phyloP scores from a whole-genome alignment of 2,113 vertebrate species.

The Leptocoma aspasia region DNA sequence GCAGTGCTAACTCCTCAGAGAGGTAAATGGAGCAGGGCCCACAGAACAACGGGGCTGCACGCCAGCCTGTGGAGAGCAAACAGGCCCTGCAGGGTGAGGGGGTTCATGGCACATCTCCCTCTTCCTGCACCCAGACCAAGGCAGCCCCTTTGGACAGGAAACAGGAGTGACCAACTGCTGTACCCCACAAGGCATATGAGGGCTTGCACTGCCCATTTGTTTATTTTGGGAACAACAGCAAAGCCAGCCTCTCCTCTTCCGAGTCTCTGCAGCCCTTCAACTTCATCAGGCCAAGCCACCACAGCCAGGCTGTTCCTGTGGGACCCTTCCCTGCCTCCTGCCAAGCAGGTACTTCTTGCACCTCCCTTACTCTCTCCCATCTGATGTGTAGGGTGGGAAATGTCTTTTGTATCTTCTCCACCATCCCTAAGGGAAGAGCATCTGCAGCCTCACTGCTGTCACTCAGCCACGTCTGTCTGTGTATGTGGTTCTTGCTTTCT shows the following conservation, averaged over 20 bases:
- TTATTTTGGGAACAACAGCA: not conserved
- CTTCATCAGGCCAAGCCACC: not conserved
- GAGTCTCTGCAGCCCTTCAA: not conserved
- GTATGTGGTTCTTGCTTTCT: not conserved
- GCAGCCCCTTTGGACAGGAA: not conserved
- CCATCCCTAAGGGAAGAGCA: not conserved
- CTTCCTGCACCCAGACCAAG: not conserved
- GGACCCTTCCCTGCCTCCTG: not conserved
- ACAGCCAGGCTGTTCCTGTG: fast-evolving
- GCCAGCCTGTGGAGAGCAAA: not conserved
- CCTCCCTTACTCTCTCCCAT: not conserved
- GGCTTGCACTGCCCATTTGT: not conserved
- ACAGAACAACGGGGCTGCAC: not conserved
- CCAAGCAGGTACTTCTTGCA: not conserved
- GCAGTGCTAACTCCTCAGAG: not conserved
- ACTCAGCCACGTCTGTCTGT: fast-evolving
- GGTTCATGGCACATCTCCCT: not conserved
- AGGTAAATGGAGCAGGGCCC: not conserved
- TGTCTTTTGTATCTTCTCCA: not conserved
- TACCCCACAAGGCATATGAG: fast-evolving
- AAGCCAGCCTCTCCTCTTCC: not conserved
- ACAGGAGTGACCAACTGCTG: not conserved
- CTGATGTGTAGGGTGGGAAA: not conserved
- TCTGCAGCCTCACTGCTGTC: not conserved
- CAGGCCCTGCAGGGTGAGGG: not conserved